Evolutionary conservation across 2,113 vertebrate genomes (phyloP).

Genomic region (Bucco capensis): DNA sequence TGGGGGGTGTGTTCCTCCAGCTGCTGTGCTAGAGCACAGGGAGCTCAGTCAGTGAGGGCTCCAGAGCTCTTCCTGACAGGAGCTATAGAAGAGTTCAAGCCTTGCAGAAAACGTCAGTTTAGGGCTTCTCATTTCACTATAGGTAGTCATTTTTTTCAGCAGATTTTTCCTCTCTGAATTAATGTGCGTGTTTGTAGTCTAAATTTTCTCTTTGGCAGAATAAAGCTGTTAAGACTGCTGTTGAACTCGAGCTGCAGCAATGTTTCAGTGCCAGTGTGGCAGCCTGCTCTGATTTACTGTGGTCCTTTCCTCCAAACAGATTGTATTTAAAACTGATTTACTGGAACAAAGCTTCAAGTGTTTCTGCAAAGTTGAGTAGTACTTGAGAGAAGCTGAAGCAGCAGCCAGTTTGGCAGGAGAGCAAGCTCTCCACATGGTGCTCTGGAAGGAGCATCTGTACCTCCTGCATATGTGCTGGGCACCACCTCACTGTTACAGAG

Average conservation of each 20-base stretch:
- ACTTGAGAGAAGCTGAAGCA: not conserved
- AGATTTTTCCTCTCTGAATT: not conserved
- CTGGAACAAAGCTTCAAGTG: not conserved
- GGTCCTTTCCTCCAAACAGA: not conserved
- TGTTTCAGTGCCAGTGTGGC: not conserved
- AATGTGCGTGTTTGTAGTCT: not conserved
- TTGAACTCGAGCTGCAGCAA: not conserved
- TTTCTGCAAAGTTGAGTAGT: not conserved
- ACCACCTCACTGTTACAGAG: too few species aligned
- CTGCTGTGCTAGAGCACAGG: too few species aligned
- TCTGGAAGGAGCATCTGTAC: too few species aligned
- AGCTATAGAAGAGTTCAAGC: not conserved
- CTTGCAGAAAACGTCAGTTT: not conserved
- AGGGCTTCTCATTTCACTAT: not conserved
- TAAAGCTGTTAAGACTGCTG: not conserved
- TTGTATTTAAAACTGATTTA: not conserved
- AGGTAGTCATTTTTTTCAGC: not conserved
- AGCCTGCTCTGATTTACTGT: not conserved
- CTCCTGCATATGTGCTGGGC: too few species aligned
- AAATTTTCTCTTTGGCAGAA: not conserved
- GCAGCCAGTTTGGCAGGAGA: not conserved
- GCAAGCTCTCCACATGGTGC: too few species aligned
- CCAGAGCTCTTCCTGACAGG: too few species aligned
- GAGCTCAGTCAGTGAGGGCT: too few species aligned
- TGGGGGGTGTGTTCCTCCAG: too few species aligned